Evolutionary conservation across 2,113 vertebrate genomes (phyloP), one percentile per base, ranked within the genome.

Genomic region (Hirundichthys speculiger): DNA sequence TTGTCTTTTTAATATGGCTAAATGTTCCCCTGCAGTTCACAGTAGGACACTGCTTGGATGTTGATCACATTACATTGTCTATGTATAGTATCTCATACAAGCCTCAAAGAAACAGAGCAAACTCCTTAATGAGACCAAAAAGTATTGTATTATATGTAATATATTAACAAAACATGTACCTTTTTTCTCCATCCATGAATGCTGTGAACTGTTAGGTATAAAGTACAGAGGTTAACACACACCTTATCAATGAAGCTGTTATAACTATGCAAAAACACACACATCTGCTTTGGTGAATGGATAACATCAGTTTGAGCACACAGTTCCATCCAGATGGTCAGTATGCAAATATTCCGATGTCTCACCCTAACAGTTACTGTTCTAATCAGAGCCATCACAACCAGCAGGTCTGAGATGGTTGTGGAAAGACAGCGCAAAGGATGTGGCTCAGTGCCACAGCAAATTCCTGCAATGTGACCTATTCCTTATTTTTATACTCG

Each of bases 331-430:
- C 73, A 48, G 25, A 75, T 77, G 82, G 50, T 42, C 8, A 2
- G 7, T 60, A 84, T 84, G 80, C 85, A 85, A 87, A 85, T 82
- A 59, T 63, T 41, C 51, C 48, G 13, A 30, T 19, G 42, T 67
- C 60, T 68, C 43, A 39, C 15, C 27, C 40, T 65, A 74, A 80
- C 82, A 72, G 64, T 57, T 77, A 1, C 49, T 68, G 27, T 15
- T 70, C 10, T 54, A 70, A 70, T 75, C 70, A 38, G 19, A 59
- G 16, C 50, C 59, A 13, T 68, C 30, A 21, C 25, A 43, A 6
- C n/a, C 41, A 39, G 24, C 20, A 41, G 19, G 22, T 43, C 56
- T 61, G 50, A 61, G 67, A 50, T 4, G 13, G 48, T 54, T 65
- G 30, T 61, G 48, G 19, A 42, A 5, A 10, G 16, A 60, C 20